Evolutionary conservation across 2,888 invertebrate genomes (phyloP).

Genomic region (Panorpa germanica): DNA sequence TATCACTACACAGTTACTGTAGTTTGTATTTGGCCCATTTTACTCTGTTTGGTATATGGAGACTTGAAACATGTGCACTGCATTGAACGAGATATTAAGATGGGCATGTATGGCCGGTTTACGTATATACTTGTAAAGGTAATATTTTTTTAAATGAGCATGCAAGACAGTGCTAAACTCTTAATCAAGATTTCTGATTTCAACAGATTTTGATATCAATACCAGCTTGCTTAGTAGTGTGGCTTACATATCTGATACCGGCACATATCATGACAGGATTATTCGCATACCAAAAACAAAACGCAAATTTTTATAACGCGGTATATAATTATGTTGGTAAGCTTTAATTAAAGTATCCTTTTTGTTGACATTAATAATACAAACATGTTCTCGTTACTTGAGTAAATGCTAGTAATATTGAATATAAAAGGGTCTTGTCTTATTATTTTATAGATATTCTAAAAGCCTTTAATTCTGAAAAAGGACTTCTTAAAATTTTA

Average conservation of each 20-base stretch:
- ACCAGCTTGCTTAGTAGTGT: slow-evolving; percentile 59
- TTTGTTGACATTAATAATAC: too few relatives aligned
- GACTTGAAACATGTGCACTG: slow-evolving; percentile 44
- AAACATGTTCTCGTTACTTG: too few relatives aligned
- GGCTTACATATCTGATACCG: slow-evolving; percentile 71
- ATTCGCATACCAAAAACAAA: too few relatives aligned
- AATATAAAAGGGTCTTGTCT: too few relatives aligned
- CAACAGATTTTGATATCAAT: slow-evolving; percentile 58
- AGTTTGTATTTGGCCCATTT: slow-evolving; percentile 57
- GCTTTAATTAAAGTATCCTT: slow-evolving; percentile 10
- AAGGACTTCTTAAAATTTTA: too few relatives aligned
- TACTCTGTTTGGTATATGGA: slow-evolving; percentile 29
- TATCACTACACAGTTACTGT: slow-evolving; percentile 72
- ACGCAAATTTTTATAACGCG: slow-evolving; percentile 45
- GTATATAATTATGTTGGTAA: slow-evolving; percentile 54
- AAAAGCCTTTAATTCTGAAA: too few relatives aligned
- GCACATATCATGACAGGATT: slow-evolving; percentile 78
- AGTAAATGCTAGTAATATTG: too few relatives aligned
- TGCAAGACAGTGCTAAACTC: not conserved
- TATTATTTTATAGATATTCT: too few relatives aligned
- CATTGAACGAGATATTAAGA: slow-evolving; percentile 61
- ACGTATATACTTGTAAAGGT: slow-evolving; percentile 69
- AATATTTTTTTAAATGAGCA: slow-evolving; percentile 14
- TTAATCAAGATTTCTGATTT: slow-evolving; percentile 10
- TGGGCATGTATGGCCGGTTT: slow-evolving; percentile 61